phyloP scores from a whole-genome alignment of 2,113 vertebrate genomes.

The Nibea coibor region DNA sequence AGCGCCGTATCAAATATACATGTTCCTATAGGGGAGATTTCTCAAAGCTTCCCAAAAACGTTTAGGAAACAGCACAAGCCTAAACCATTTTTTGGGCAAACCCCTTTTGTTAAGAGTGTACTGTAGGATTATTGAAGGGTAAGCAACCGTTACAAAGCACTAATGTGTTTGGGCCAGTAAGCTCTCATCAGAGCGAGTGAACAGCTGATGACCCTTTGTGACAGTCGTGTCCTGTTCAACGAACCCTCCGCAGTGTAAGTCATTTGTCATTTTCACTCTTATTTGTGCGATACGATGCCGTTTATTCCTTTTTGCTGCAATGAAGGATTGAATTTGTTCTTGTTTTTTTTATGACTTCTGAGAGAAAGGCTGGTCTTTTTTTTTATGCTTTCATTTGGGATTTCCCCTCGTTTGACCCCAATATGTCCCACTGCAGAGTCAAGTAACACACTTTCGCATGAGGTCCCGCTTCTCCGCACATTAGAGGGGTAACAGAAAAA shows the following conservation, averaged over 20 bases:
- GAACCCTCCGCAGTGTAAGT: conserved; percentile 17
- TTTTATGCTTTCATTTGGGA: neutral
- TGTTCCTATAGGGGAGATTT: neutral
- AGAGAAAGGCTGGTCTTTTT: neutral
- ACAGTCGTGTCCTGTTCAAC: neutral
- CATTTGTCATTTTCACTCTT: conserved; percentile 11
- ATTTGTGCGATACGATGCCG: neutral
- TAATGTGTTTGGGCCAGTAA: conserved; percentile 31
- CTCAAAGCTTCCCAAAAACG: neutral
- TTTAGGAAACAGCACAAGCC: conserved; percentile 4
- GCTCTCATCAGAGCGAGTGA: conserved; percentile 33
- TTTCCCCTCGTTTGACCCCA: conserved; percentile 7
- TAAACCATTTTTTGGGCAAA: conserved; percentile 6
- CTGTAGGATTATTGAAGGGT: conserved; percentile 36
- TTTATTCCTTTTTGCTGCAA: neutral
- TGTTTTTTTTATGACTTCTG: neutral
- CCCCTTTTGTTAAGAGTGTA: conserved; percentile 9
- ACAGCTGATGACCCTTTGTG: conserved; percentile 31
- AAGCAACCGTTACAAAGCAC: conserved; percentile 33
- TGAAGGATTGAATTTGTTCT: neutral
- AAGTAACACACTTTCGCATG: neutral
- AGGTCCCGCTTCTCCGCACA: neutral
- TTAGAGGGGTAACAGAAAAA: neutral
- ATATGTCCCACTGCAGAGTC: neutral
- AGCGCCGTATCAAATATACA: neutral